These are phyloP conservation scores for Cataglyphis altisquamis DNA, from an alignment of 2,888 invertebrate species.

Conservation along the genomic window DNA sequence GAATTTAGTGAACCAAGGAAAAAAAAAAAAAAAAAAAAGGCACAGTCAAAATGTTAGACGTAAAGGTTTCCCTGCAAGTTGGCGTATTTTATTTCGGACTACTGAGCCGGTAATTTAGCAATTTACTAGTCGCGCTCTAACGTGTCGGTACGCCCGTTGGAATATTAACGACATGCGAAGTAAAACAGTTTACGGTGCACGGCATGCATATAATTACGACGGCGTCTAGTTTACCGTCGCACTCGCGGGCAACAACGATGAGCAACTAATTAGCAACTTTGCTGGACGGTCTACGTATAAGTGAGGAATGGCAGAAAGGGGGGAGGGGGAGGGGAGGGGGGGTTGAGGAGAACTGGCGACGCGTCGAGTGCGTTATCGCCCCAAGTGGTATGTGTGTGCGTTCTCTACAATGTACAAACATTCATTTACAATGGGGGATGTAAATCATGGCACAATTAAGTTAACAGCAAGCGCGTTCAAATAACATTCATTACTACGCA, in stretches of 20 bases:
- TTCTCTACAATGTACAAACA: slow-evolving; percentile 35
- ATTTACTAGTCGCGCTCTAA: slow-evolving; percentile 32
- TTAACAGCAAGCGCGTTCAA: slow-evolving; percentile 35
- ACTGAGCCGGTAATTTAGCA: slow-evolving; percentile 41
- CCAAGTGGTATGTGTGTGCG: slow-evolving; percentile 38
- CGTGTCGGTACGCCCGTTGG: slow-evolving; percentile 48
- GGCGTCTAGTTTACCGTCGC: slow-evolving; percentile 52
- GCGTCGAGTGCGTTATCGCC: slow-evolving; percentile 49
- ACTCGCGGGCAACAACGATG: slow-evolving; percentile 61
- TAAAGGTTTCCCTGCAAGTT: neutral
- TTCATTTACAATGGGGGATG: slow-evolving; percentile 44
- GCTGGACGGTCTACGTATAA: slow-evolving; percentile 44
- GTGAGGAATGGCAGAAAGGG: slow-evolving; percentile 3
- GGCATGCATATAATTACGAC: slow-evolving; percentile 61
- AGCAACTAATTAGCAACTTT: slow-evolving; percentile 70
- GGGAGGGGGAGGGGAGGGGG: no score
- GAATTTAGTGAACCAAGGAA: neutral
- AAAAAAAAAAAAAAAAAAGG: neutral
- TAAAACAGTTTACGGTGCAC: slow-evolving; percentile 61
- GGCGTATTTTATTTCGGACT: slow-evolving; percentile 33
- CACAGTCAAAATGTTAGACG: slow-evolving; percentile 16
- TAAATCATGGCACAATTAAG: slow-evolving; percentile 45
- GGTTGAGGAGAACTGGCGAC: slow-evolving; percentile 25
- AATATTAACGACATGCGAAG: slow-evolving; percentile 65
- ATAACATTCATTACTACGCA: slow-evolving; percentile 40